Evolutionary conservation across 2,888 invertebrate species (phyloP).

Genomic region (Tricholauxania praeusta): DNA sequence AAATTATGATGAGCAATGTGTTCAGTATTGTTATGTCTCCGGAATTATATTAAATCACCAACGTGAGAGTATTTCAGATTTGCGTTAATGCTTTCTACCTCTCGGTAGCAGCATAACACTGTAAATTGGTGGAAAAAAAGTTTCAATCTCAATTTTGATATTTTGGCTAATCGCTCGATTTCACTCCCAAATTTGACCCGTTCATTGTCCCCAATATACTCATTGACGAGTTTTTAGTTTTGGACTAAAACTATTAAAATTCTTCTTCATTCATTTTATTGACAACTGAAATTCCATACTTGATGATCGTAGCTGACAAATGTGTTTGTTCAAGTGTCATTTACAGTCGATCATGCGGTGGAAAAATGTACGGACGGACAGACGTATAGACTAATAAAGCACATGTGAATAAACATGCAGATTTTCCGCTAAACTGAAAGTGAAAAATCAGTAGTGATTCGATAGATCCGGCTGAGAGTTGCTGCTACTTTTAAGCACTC

Average conservation of each 20-base stretch:
- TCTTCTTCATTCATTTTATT: neutral
- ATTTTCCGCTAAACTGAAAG: conserved; percentile 28
- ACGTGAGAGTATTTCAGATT: too few relatives aligned
- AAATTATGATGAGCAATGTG: too few relatives aligned
- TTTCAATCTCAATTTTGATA: too few relatives aligned
- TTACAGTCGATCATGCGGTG: conserved; percentile 24
- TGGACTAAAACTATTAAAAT: neutral
- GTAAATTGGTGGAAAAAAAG: too few relatives aligned
- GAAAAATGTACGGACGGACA: neutral
- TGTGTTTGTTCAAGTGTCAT: conserved; percentile 45
- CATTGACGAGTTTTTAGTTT: neutral
- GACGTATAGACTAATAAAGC: conserved; percentile 29
- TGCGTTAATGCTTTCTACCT: too few relatives aligned
- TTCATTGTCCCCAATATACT: conserved; percentile 1
- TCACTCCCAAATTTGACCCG: neutral
- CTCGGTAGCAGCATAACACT: too few relatives aligned
- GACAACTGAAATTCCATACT: neutral
- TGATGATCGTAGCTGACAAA: conserved; percentile 30
- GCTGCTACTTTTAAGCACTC: conserved; percentile 22
- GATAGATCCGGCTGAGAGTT: neutral
- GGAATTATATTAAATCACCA: too few relatives aligned
- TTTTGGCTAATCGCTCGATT: too few relatives aligned
- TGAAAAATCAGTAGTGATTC: neutral
- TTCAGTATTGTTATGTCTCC: too few relatives aligned
- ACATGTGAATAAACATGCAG: conserved; percentile 40